These are phyloP conservation scores for Alentia gelatinosa DNA, from an alignment of 2,888 invertebrate genomes.

Conservation along the genomic window DNA sequence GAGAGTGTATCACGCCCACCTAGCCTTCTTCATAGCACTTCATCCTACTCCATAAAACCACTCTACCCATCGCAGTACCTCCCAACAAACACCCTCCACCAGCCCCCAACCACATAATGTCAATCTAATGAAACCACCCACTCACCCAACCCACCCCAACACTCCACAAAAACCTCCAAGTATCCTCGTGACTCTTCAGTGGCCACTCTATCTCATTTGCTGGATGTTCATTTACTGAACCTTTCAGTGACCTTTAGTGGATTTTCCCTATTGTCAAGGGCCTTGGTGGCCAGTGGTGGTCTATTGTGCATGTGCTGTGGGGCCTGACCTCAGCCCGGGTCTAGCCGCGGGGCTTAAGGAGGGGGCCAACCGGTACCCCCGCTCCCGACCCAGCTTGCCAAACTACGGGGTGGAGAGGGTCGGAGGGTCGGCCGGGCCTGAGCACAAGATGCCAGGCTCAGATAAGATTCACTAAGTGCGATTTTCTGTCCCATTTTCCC, in stretches of 20 bases:
- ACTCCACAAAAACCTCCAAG: no score
- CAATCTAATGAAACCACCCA: neutral
- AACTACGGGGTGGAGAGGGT: neutral
- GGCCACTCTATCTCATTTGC: constrained; percentile 43
- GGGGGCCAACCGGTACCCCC: neutral
- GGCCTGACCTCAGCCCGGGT: constrained; percentile 13
- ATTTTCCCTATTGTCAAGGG: neutral
- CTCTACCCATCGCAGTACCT: neutral
- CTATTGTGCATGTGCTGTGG: constrained; percentile 31
- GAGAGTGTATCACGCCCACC: neutral
- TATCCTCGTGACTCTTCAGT: constrained; percentile 27
- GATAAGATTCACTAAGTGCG: constrained; percentile 23
- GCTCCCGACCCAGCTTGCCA: neutral
- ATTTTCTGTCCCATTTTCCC: constrained; percentile 36
- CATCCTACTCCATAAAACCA: neutral
- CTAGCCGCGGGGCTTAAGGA: neutral
- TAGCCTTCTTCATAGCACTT: neutral
- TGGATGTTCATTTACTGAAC: constrained; percentile 39
- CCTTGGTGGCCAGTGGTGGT: constrained; percentile 25
- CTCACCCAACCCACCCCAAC: neutral
- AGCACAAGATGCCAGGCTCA: neutral
- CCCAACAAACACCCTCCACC: neutral
- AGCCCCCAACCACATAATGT: constrained; percentile 5
- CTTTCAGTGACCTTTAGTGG: constrained; percentile 15
- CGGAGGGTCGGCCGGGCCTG: neutral